Conservation (phyloP, 2,113 vertebrate species). For the Eclectus roratus region DNA sequence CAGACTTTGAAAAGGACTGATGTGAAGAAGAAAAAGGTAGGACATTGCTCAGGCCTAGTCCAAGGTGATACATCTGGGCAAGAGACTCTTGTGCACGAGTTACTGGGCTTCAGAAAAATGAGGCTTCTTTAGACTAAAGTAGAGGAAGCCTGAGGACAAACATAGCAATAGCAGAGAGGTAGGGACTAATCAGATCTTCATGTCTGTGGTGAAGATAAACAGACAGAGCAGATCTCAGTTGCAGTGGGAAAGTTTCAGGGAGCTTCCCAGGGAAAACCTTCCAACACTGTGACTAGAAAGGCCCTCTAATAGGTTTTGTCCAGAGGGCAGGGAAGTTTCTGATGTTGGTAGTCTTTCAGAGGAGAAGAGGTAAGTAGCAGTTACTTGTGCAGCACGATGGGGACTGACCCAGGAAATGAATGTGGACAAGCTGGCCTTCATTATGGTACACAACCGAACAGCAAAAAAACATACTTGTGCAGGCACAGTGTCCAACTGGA, state of each 20-base stretch:
- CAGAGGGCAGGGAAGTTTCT: background rate
- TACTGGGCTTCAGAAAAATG: background rate
- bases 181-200: background rate
- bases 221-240: background rate
- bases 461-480: background rate
- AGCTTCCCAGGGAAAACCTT: background rate
- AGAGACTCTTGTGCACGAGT: background rate
- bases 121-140: background rate
- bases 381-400: fast-evolving
- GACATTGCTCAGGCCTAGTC: background rate
- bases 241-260: background rate
- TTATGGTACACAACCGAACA: fast-evolving
- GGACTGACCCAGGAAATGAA: background rate
- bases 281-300: background rate
- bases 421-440: background rate
- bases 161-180: background rate
- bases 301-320: background rate
- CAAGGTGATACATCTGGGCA: background rate
- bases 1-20: background rate
- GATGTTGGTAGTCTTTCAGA: background rate
- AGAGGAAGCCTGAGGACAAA: background rate
- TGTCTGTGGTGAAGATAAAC: background rate
- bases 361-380: background rate
- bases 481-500: background rate
- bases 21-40: background rate